phyloP scores from a whole-genome alignment of 2,113 vertebrate species.

The Leucopsar rothschildi region DNA sequence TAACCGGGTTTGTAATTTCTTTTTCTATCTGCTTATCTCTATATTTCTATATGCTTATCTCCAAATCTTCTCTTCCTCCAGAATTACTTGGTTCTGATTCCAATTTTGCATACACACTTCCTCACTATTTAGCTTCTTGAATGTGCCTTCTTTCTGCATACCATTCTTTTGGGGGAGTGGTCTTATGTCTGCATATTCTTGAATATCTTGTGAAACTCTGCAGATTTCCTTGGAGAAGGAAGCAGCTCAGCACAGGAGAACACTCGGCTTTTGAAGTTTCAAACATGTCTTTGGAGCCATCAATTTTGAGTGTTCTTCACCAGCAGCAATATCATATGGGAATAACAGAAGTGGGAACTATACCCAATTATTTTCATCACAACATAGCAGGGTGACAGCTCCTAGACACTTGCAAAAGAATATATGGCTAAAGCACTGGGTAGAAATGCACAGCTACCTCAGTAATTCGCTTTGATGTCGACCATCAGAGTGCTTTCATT shows the following conservation, averaged over 20 bases:
- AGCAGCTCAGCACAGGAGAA: neutral
- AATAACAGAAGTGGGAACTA: neutral
- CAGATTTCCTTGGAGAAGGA: neutral
- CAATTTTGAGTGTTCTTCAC: neutral
- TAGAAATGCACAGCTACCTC: constrained; percentile 7
- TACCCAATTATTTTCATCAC: constrained; percentile 33
- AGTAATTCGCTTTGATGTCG: constrained; percentile 39
- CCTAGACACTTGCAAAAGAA: constrained; percentile 24
- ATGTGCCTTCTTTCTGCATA: neutral
- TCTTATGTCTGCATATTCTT: neutral
- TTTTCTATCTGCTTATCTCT: neutral
- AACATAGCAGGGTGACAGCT: constrained; percentile 35
- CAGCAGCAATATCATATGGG: neutral
- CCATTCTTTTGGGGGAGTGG: neutral
- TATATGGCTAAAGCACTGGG: neutral
- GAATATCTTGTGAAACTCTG: neutral
- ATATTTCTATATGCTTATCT: neutral
- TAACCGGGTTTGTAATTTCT: neutral
- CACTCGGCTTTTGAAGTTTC: neutral
- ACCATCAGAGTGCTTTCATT: neutral
- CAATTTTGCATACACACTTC: neutral
- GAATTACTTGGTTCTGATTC: neutral
- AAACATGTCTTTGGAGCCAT: neutral
- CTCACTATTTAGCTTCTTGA: neutral
- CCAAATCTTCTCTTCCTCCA: neutral